Percentiles rank a stretch among this genome's conserved stretches.
Conservation (phyloP, 1,140 invertebrate species). For the Oryzaephilus surinamensis region DNA sequence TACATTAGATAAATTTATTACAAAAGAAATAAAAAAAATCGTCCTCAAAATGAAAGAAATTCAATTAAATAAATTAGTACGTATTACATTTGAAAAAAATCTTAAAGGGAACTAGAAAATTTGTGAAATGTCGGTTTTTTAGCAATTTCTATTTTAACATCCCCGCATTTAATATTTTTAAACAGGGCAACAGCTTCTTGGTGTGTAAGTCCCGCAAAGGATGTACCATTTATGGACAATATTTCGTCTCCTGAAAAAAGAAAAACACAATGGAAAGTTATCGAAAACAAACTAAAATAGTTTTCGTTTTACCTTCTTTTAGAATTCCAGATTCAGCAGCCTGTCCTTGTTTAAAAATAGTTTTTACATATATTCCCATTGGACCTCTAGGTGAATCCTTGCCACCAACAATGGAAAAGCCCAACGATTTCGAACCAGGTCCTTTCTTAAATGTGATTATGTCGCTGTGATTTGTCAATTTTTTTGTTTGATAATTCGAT, state of each 20-base stretch:
- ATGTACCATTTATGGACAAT: constrained; percentile 1
- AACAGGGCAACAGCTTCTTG: constrained; percentile 3
- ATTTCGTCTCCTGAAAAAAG: constrained; percentile 2
- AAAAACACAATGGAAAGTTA: constrained; percentile 1
- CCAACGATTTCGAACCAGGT: constrained; percentile 57
- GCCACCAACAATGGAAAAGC: constrained; percentile 74
- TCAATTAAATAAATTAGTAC: too few species aligned
- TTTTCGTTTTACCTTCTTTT: constrained; percentile 42
- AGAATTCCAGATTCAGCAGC: constrained; percentile 57
- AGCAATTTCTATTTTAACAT: constrained; percentile 5
- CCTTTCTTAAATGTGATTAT: constrained; percentile 50
- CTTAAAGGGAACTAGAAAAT: too few species aligned
- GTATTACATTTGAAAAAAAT: too few species aligned
- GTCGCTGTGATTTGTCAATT: not conserved
- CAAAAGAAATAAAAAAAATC: too few species aligned
- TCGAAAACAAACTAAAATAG: constrained; percentile 1
- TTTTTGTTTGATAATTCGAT: not conserved
- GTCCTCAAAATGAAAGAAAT: too few species aligned
- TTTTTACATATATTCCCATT: constrained; percentile 73
- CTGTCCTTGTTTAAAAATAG: constrained; percentile 66
- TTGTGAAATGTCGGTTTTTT: too few species aligned
- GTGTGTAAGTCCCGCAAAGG: constrained; percentile 5
- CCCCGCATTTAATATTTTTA: constrained; percentile 5
- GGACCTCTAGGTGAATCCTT: constrained; percentile 63
- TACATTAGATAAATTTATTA: too few species aligned